A percentile compares a stretch with the other conserved stretches of the same genome.
phyloP scores from a whole-genome alignment of 2,797 vertebrate genomes.

The Dallia pectoralis region DNA sequence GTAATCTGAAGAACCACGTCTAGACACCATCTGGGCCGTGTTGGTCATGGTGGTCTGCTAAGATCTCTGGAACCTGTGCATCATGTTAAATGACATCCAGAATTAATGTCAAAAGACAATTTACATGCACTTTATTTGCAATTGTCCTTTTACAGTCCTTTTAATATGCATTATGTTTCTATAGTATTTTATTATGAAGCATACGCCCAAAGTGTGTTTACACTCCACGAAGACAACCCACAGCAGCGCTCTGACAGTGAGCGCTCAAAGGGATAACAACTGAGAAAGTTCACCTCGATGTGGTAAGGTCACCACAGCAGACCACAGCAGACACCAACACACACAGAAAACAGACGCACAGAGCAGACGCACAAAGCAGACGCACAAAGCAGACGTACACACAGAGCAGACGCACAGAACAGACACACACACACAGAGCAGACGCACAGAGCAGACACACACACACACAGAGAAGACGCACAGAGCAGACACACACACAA shows the following conservation, averaged over 20 bases:
- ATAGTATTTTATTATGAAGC: neutral
- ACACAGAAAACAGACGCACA: too few species aligned
- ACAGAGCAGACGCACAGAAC: too few species aligned
- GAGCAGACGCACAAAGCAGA: too few species aligned
- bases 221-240: neutral
- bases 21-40: slow-evolving; percentile 65
- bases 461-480: too few species aligned
- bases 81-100: slow-evolving; percentile 27
- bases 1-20: slow-evolving; percentile 52
- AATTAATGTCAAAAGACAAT: slow-evolving; percentile 11
- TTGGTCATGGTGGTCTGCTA: slow-evolving; percentile 42
- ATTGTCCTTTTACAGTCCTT: neutral
- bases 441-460: too few species aligned
- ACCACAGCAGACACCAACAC: too few species aligned
- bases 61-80: slow-evolving; percentile 29
- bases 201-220: neutral
- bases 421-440: too few species aligned
- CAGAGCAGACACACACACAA: too few species aligned
- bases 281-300: slow-evolving; percentile 27
- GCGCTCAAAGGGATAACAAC: neutral
- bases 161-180: neutral
- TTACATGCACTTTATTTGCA: neutral
- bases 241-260: neutral
- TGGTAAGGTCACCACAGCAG: slow-evolving; percentile 13
- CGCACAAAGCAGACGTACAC: too few species aligned